Base-by-base conservation (phyloP, 2,113 vertebrate genomes). In the Ptilonorhynchus violaceus region DNA sequence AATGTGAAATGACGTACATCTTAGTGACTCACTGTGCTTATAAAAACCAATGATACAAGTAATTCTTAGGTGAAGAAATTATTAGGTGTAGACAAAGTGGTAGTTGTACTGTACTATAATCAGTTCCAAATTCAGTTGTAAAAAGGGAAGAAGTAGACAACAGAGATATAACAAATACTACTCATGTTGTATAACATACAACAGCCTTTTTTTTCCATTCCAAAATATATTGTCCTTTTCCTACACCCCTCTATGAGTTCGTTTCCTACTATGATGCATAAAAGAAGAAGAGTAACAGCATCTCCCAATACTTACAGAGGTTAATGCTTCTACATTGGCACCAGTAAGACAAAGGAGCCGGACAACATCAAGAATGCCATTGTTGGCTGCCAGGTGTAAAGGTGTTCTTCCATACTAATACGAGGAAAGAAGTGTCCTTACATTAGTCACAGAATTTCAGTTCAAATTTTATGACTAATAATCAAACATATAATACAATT, bases 331-430 rank as follows among this genome's bases (percentile, higher is more conserved):
- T 55, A 99, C 99, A 10, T 98, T 99, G 53, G 99, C 99, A 72
- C 99, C 99, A 1, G 97, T 93, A 55, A 99, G 97, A 91, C 99
- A 99, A 64, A 99, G 99, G 84, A 99, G 98, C 11, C 99, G 98
- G 63, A 99, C 99, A 31, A 99, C 99, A 74, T 99, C 99, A 6
- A 99, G 98, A 93, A 98, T 98, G 42, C 99, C 99, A 5, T 99
- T 99, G 97, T 98, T 99, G 39, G 99, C 98, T 19, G 99, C 99
- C 72, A 99, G 97, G 93, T 99, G 99, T 46, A 99, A 98, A 46
- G 99, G 98, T 6, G 99, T 99, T 67, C 98, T 98, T 83, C 99
- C 99, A 31, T 98, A 98, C 99, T 99, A 97, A 33, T 37, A 52
- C 28, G 37, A 30, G 24, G 31, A 73, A 93, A 90, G 31, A 50